These are phyloP conservation scores for Galeopterus variegatus DNA, from an alignment of 2,113 vertebrate genomes.

Conservation along the genomic window DNA sequence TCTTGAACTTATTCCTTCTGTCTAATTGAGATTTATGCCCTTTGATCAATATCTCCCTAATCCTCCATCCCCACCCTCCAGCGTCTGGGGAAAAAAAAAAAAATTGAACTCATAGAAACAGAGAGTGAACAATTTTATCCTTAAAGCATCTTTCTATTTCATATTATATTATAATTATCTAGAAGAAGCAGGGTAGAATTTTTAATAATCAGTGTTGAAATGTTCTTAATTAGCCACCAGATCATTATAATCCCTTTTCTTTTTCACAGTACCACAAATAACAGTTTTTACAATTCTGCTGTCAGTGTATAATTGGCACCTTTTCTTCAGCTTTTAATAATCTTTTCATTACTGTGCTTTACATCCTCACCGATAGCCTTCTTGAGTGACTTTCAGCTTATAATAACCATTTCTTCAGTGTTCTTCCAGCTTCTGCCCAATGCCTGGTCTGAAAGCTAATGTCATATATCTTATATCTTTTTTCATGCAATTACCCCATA, in stretches of 20 bases:
- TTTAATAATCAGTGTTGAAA: not conserved
- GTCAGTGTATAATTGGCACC: not conserved
- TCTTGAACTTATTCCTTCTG: not conserved
- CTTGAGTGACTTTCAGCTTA: not conserved
- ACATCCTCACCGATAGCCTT: not conserved
- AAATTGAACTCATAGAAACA: not conserved
- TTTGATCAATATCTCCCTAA: not conserved
- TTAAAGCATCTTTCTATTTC: not conserved
- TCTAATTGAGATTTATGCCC: not conserved
- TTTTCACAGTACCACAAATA: not conserved
- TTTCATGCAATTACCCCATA: not conserved
- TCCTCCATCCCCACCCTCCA: not conserved
- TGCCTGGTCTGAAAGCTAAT: not conserved
- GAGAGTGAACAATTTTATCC: not conserved
- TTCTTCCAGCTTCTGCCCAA: not conserved
- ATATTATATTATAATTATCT: not conserved
- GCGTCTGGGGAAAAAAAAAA: not conserved
- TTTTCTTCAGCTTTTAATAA: not conserved
- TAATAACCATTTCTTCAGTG: not conserved
- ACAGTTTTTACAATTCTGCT: not conserved
- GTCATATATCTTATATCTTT: not conserved
- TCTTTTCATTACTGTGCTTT: not conserved
- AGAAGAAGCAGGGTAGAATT: not conserved
- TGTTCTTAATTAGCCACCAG: not conserved
- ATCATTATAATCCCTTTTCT: slow-evolving; percentile 19